phyloP scores from a whole-genome alignment of 1,140 invertebrate species.

The Dendroctonus ponderosae region DNA sequence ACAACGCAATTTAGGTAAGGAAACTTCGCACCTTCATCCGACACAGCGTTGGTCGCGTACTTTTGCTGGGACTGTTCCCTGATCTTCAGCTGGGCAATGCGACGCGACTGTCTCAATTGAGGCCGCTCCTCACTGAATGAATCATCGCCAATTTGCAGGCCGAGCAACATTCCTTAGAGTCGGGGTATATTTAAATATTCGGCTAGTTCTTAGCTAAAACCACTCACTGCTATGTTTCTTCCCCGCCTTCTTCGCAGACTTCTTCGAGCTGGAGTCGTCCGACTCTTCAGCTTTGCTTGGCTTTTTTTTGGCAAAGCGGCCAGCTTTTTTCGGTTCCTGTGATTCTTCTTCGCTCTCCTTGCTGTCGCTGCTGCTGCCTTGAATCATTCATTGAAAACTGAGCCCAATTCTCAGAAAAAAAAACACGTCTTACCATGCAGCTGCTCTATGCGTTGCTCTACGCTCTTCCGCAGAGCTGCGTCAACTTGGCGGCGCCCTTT shows the following conservation, averaged over 20 bases:
- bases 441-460: slow-evolving; percentile 58
- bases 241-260: slow-evolving; percentile 1
- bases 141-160: slow-evolving; percentile 32
- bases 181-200: neutral
- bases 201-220: slow-evolving; percentile 2
- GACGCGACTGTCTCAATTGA: slow-evolving; percentile 70
- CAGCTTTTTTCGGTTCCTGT: slow-evolving; percentile 4
- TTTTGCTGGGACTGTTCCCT: slow-evolving; percentile 71
- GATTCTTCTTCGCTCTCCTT: slow-evolving; percentile 27
- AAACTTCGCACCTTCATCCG: neutral
- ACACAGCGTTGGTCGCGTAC: slow-evolving; percentile 8
- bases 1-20: neutral
- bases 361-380: slow-evolving; percentile 26
- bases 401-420: neutral
- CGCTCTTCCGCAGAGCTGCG: slow-evolving; percentile 55
- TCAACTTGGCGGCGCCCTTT: slow-evolving; percentile 50
- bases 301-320: slow-evolving; percentile 21
- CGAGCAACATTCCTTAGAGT: slow-evolving; percentile 47
- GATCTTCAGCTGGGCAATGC: slow-evolving; percentile 83
- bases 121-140: slow-evolving; percentile 40
- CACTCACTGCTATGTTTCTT: slow-evolving; percentile 31
- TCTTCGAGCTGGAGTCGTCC: slow-evolving; percentile 7
- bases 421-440: slow-evolving; percentile 43
- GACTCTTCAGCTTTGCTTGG: slow-evolving; percentile 13
- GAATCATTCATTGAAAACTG: neutral